Evolutionary conservation across 2,888 invertebrate genomes (phyloP).

Genomic region (Ctenicera cuprea): DNA sequence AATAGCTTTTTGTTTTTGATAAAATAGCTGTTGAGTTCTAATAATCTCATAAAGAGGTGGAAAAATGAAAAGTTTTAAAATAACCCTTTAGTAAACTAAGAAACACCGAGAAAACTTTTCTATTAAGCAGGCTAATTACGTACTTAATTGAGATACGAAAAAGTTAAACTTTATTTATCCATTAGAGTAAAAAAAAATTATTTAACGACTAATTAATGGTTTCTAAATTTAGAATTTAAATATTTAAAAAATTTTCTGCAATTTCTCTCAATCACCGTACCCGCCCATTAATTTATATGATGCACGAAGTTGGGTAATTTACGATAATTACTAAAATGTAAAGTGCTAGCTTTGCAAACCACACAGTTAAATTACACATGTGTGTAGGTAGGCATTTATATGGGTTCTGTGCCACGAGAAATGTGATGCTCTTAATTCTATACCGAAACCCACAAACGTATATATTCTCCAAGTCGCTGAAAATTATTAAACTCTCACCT

Average conservation of each 20-base stretch:
- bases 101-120: neutral
- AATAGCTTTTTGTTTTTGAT: neutral
- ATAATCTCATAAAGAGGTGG: neutral
- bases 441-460: neutral
- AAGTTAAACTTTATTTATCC: neutral
- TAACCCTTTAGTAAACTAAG: neutral
- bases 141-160: neutral
- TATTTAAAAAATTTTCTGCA: too few species aligned
- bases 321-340: neutral
- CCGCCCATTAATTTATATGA: too few species aligned
- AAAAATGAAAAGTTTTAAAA: neutral
- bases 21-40: neutral
- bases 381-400: neutral
- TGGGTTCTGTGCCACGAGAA: neutral
- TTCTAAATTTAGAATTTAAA: too few species aligned
- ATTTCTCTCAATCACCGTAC: too few species aligned
- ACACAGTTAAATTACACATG: neutral
- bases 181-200: too few species aligned
- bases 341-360: slow-evolving; percentile 3
- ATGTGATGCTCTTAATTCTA: slow-evolving; percentile 9
- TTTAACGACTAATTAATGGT: too few species aligned
- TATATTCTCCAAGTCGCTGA: neutral
- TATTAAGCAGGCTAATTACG: neutral
- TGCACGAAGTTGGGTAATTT: too few species aligned
- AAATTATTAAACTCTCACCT: neutral